Evolutionary conservation across 2,797 vertebrate genomes (phyloP), one percentile per base, ranked within the genome.

Genomic region (Holocentrus rufus): DNA sequence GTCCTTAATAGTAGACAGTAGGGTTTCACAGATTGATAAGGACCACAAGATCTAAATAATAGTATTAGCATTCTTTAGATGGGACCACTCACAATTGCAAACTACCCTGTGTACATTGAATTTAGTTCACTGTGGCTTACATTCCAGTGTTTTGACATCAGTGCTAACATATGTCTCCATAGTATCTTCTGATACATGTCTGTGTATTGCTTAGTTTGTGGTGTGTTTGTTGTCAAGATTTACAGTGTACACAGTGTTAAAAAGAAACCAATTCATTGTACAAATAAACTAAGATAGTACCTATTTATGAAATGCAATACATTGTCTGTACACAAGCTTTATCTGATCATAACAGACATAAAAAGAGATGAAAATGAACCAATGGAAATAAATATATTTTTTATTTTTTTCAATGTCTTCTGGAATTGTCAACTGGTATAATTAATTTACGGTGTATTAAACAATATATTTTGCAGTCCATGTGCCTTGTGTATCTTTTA

Each of bases 361-460:
- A 80, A 80, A 63, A 68, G 11, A 14, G 72, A 20, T 39, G 10
- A 53, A 30, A 69, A 69, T 34, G 77, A 69, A 73, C 76, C 80
- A 85, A 65, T 89, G 80, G 74, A 88, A 88, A 90, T 82, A 83
- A 82, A 87, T 87, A 78, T 86, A 84, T 84, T 87, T 90, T 42
- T 88, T 87, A 82, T 87, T 92, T 92, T 92, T 91, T 88, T 84
- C 71, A 83, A 75, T 84, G 85, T 91, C 83, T 83, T 87, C 80
- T 89, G 61, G 82, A 91, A 90, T 84, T 80, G 86, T 92, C 78
- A 82, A 71, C 75, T 69, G 79, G 81, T 91, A 81, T 74, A 86
- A 79, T 91, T 91, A n/a, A 91, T 90, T 91, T 91, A 89, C 86
- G 90, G 92, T 85, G 82, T 81, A 93, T 92, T 93, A 93, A 93